Evolutionary conservation across 2,797 vertebrate genomes (phyloP).

Genomic region (Microctenopoma lineatum): DNA sequence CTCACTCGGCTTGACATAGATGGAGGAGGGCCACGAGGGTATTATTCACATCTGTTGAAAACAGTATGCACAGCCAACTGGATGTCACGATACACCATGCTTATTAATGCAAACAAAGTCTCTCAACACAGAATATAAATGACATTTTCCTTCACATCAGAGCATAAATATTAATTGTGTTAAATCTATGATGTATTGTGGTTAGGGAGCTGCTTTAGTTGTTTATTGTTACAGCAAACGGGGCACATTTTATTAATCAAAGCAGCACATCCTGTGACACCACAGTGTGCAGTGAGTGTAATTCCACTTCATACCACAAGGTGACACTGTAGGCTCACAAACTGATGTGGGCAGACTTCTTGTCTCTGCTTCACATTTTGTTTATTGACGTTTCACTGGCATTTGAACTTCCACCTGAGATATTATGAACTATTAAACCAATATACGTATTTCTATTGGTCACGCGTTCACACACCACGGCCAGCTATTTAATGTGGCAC

Average conservation of each 20-base stretch:
- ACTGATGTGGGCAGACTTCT: conserved; percentile 16
- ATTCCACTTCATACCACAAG: conserved; percentile 66
- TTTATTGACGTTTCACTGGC: not conserved
- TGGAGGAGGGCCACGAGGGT: conserved; percentile 78
- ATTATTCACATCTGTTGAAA: conserved; percentile 83
- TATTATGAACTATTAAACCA: not conserved
- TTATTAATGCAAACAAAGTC: conserved; percentile 82
- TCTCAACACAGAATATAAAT: conserved; percentile 76
- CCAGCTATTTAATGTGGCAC: not conserved
- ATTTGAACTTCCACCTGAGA: not conserved
- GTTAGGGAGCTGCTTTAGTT: conserved; percentile 55
- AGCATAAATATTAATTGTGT: conserved; percentile 79
- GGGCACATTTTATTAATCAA: conserved; percentile 60
- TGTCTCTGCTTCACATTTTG: not conserved
- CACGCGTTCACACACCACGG: not conserved
- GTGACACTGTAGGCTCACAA: conserved; percentile 75
- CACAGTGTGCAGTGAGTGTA: conserved; percentile 1
- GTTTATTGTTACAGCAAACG: conserved; percentile 61
- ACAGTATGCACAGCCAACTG: conserved; percentile 76
- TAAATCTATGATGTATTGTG: conserved; percentile 74
- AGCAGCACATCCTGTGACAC: conserved; percentile 41
- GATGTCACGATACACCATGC: conserved; percentile 74
- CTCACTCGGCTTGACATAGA: conserved; percentile 79
- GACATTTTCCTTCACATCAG: conserved; percentile 65
- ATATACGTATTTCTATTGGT: not conserved